Base-by-base conservation (phyloP, 2,888 invertebrate genomes). In the Parascotia fuliginaria region DNA sequence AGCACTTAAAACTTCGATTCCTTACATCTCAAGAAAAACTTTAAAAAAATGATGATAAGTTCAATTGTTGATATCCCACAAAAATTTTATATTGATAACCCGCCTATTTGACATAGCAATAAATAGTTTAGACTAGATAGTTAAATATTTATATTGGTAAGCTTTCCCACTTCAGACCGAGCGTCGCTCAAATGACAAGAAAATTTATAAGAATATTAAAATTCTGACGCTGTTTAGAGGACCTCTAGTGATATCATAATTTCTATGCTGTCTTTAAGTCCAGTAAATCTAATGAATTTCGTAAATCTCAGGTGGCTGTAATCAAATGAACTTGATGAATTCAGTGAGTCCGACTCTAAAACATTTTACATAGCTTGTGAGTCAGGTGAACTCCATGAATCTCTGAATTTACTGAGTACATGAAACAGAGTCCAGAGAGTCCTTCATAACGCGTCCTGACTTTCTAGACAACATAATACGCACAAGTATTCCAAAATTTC, bases 61-160 rank as follows among this genome's bases (percentile, higher is more conserved):
- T 78, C 81, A 84, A 82, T 83, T 79, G 81, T 87, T 86, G 75
- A 77, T 70, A 74, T 69, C 75, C 80, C 81, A 83, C 79, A 77
- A 79, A 19, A 75, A 67, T 77, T 81, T 80, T 83, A 82, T 83
- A 88, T 85, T 83, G 77, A 87, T 83, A 87, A 84, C 91, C 91
- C 91, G 91, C 90, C 90, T 91, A 91, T 87, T 84, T 86, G 87
- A 89, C 81, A 89, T 91, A 92, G 92, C 91, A 92, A 92, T 92
- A 92, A 90, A 90, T 91, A 90, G 81, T 70, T 75, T 89, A 90
- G 88, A 86, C 81, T 89, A 89, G 86, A 81, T 89, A 90, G 83
- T 83, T 78, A 85, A 85, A 86, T 86, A 86, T 85, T 80, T 73
- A 80, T 86, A 68, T 59, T 66, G 58, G 55, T 68, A 87, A 85